Percentiles rank a stretch among this genome's conserved stretches.
These are phyloP conservation scores for Phataginus tricuspis DNA, from an alignment of 2,797 vertebrate genomes.

Conservation along the genomic window DNA sequence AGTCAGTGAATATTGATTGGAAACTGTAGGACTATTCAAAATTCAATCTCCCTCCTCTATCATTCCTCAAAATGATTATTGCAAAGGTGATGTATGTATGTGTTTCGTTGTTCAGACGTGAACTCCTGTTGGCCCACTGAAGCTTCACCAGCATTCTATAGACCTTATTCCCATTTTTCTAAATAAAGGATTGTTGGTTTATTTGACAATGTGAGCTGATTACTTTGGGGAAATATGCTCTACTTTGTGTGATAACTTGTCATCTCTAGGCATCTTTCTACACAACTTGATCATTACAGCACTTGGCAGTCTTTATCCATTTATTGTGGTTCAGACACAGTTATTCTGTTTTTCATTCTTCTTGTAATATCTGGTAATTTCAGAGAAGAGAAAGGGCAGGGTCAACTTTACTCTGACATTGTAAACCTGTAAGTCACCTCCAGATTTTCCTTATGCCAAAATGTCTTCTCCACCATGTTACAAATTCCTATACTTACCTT, in stretches of 20 bases:
- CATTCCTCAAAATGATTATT: conserved; percentile 22
- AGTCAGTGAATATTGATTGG: background rate
- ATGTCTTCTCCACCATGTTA: background rate
- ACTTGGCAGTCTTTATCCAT: background rate
- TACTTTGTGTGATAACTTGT: conserved; percentile 29
- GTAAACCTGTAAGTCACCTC: background rate
- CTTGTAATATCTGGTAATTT: conserved; percentile 32
- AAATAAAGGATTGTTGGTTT: conserved; percentile 34
- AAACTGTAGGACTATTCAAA: conserved; percentile 29
- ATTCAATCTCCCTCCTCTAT: conserved; percentile 23
- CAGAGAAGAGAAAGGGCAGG: background rate
- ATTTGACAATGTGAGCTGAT: background rate
- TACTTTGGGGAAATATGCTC: background rate
- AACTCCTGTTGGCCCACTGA: background rate
- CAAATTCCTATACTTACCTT: background rate
- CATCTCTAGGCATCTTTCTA: background rate
- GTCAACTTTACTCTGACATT: background rate
- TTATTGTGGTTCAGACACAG: background rate
- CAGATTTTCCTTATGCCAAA: conserved; percentile 15
- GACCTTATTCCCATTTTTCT: background rate
- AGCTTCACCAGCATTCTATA: background rate
- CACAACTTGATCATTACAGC: background rate
- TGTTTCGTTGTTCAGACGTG: background rate
- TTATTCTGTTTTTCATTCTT: conserved; percentile 10
- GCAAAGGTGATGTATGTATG: background rate